phyloP scores from a whole-genome alignment of 2,113 vertebrate genomes.

The Nothocercus nigrocapillus region DNA sequence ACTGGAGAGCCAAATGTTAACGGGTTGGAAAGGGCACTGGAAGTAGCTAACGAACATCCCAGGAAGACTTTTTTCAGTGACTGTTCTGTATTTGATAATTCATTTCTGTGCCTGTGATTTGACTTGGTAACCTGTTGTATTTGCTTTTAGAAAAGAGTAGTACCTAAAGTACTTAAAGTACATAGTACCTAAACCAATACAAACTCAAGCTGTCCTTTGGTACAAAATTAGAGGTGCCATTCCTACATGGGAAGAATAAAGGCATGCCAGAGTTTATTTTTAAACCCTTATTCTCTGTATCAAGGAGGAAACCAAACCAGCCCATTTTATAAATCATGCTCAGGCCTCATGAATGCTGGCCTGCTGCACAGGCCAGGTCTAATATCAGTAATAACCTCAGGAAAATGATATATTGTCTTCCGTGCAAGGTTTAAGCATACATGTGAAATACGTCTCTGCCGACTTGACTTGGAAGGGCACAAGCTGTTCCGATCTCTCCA shows the following conservation, averaged over 20 bases:
- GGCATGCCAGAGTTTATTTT: background rate
- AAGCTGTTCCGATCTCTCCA: constrained; percentile 8
- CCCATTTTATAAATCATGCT: background rate
- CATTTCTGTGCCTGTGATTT: background rate
- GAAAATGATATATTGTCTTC: background rate
- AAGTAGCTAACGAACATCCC: background rate
- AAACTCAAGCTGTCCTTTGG: background rate
- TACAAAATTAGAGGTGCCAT: background rate
- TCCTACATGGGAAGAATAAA: background rate
- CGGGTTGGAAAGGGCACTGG: background rate
- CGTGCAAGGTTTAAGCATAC: background rate
- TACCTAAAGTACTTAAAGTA: background rate
- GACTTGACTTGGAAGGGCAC: background rate
- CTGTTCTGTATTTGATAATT: background rate
- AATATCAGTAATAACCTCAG: background rate
- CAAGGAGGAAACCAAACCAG: background rate
- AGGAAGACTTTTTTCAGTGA: background rate
- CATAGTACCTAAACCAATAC: background rate
- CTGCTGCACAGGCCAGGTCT: background rate
- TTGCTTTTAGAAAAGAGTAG: background rate
- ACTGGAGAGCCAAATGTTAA: background rate
- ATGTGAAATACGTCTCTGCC: background rate
- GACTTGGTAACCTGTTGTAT: background rate
- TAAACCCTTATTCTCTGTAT: background rate
- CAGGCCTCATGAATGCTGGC: background rate